These are phyloP conservation scores for Nasonia longicornis DNA, from an alignment of 1,140 invertebrate genomes.

Conservation along the genomic window DNA sequence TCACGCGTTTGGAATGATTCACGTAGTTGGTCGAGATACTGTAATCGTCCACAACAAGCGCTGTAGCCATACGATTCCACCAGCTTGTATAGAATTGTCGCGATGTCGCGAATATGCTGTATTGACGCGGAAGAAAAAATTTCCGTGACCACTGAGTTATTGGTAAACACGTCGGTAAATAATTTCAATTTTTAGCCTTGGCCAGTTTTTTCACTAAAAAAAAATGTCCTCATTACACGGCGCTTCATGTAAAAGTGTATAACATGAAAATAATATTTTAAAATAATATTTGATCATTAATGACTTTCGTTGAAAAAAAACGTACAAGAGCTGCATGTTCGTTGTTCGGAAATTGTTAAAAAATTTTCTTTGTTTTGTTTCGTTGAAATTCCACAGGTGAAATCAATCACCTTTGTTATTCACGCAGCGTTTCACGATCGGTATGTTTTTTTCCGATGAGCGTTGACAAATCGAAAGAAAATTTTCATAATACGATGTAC, in stretches of 20 bases:
- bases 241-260: not conserved
- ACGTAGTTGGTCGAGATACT: conserved; percentile 24
- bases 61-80: not conserved
- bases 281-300: not conserved
- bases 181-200: not conserved
- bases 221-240: not conserved
- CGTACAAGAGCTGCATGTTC: not conserved
- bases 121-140: conserved; percentile 20
- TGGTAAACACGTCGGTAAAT: not conserved
- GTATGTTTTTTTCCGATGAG: not conserved
- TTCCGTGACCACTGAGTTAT: conserved; percentile 11
- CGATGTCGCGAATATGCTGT: not conserved
- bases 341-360: no score
- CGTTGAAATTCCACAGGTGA: not conserved
- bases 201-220: not conserved
- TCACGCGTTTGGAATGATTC: conserved; percentile 14
- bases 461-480: no score
- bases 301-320: not conserved
- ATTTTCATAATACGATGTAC: no score
- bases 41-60: conserved; percentile 19
- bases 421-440: not conserved
- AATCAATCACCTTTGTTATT: not conserved
- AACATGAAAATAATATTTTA: not conserved
- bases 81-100: not conserved
- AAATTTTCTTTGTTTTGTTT: not conserved